Conservation (phyloP, 2,113 vertebrate species). For the Indri indri region DNA sequence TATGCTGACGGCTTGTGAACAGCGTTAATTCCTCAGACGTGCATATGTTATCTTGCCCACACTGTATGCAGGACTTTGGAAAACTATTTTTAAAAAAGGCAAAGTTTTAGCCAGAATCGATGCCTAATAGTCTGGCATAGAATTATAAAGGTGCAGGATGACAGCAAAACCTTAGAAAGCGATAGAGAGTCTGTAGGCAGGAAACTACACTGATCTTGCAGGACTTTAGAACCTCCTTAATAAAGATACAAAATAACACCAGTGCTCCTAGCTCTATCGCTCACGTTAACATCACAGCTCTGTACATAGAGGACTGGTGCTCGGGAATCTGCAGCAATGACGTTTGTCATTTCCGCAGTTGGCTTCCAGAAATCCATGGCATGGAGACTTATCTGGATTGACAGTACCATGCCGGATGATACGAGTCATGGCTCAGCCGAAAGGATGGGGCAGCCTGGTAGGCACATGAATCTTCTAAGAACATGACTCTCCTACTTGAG, state of each 20-base stretch:
- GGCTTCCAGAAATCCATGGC: background rate
- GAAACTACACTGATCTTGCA: background rate
- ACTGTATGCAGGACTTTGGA: background rate
- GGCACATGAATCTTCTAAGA: background rate
- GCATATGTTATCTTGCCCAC: slow-evolving; percentile 6
- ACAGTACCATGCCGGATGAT: background rate
- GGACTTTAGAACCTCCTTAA: background rate
- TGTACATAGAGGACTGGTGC: background rate
- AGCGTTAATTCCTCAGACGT: slow-evolving; percentile 8
- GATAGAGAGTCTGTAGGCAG: background rate
- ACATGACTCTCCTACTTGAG: background rate
- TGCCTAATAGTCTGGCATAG: background rate
- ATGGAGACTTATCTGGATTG: background rate
- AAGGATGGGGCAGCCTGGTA: background rate
- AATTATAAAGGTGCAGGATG: background rate
- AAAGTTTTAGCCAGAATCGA: background rate
- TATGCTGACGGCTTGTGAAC: background rate
- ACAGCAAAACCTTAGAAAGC: background rate
- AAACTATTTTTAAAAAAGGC: background rate
- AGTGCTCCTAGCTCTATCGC: background rate
- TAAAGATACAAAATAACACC: background rate
- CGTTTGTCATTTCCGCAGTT: background rate
- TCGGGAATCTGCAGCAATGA: background rate
- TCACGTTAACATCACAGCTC: background rate
- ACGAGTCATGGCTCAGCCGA: background rate